These are phyloP conservation scores for Aphidius ervi DNA, from an alignment of 1,140 invertebrate genomes.

Conservation along the genomic window DNA sequence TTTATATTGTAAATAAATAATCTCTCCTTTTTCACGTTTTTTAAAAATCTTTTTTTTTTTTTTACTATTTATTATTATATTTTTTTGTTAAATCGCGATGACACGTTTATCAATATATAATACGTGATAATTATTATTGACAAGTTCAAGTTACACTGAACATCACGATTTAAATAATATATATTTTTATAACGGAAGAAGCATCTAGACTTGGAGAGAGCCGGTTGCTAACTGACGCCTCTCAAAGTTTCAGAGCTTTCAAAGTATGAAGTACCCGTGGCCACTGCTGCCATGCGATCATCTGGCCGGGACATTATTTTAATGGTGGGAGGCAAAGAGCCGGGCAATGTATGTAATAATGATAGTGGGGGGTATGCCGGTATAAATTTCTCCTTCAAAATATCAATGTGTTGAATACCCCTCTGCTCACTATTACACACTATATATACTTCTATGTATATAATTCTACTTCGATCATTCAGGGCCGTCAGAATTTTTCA, in stretches of 20 bases:
- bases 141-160: slow-evolving; percentile 34
- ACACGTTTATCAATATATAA: too few relatives aligned
- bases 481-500: too few relatives aligned
- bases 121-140: too few relatives aligned
- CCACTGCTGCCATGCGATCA: slow-evolving; percentile 38
- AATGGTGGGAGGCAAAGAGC: slow-evolving; percentile 13
- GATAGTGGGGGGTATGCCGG: slow-evolving; percentile 17
- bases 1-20: too few relatives aligned
- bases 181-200: slow-evolving; percentile 2
- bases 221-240: slow-evolving; percentile 53
- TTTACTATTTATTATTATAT: too few relatives aligned
- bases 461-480: too few relatives aligned
- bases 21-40: not conserved
- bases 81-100: not conserved
- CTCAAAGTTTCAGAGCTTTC: not conserved
- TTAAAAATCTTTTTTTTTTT: not conserved
- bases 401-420: too few relatives aligned
- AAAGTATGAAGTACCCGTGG: slow-evolving; percentile 19
- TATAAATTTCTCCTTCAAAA: too few relatives aligned
- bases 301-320: slow-evolving; percentile 34
- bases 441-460: too few relatives aligned
- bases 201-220: slow-evolving; percentile 32
- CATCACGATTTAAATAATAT: slow-evolving; percentile 30
- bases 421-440: too few relatives aligned
- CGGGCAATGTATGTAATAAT: not conserved